Evolutionary conservation across 2,113 vertebrate genomes (phyloP).

Genomic region (Rhombomys opimus): DNA sequence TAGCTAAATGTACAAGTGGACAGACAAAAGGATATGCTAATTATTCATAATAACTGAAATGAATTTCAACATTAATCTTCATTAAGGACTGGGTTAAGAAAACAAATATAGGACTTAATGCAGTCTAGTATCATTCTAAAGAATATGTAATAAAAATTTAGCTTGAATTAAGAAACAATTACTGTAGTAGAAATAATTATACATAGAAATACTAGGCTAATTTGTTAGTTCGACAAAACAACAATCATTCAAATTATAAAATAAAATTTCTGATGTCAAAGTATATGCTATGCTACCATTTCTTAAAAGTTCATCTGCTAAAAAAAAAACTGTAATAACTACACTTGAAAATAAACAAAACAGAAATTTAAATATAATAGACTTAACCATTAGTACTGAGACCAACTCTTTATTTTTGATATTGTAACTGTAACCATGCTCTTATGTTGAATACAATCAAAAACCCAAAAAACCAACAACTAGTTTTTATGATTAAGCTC

Average conservation of each 20-base stretch:
- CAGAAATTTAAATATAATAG: constrained; percentile 14
- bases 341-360: background rate
- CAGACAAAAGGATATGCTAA: constrained; percentile 62
- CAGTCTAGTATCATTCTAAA: constrained; percentile 21
- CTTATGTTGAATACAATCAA: background rate
- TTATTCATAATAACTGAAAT: constrained; percentile 64
- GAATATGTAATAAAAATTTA: constrained; percentile 34
- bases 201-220: constrained; percentile 31
- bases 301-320: background rate
- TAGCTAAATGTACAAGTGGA: constrained; percentile 86
- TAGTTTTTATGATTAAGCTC: constrained; percentile 9
- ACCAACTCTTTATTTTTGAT: constrained; percentile 9
- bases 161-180: constrained; percentile 34
- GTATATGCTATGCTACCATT: background rate
- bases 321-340: background rate
- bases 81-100: background rate
- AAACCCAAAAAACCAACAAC: constrained; percentile 6
- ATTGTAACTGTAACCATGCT: constrained; percentile 10
- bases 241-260: constrained; percentile 28
- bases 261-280: background rate
- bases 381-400: background rate
- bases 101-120: constrained; percentile 41
- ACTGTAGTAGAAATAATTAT: constrained; percentile 47
- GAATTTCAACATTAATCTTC: background rate
- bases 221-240: constrained; percentile 37